Evolutionary conservation across 2,113 vertebrate genomes (phyloP).

Genomic region (Ranitomeya variabilis): DNA sequence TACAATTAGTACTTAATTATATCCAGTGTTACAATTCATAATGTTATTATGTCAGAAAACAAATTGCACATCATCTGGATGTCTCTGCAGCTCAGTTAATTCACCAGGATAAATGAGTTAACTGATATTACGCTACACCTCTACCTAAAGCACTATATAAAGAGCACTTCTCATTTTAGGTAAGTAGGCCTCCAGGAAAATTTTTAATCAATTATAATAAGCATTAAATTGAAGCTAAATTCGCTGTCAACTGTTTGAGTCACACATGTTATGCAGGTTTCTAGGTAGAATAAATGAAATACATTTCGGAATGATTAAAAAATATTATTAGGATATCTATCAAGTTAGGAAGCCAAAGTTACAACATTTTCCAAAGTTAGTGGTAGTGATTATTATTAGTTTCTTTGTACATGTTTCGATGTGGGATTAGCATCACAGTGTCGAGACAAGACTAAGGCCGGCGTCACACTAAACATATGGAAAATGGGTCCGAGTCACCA

Average conservation of each 20-base stretch:
- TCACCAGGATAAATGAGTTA: slow-evolving; percentile 45
- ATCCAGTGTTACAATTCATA: slow-evolving; percentile 29
- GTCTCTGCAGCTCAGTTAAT: slow-evolving; percentile 33
- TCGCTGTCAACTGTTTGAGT: slow-evolving; percentile 38
- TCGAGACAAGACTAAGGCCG: not conserved
- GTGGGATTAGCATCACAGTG: not conserved
- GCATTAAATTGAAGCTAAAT: slow-evolving; percentile 51
- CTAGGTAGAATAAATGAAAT: slow-evolving; percentile 2
- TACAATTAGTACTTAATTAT: slow-evolving; percentile 24
- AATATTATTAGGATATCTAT: slow-evolving; percentile 4
- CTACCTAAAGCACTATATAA: slow-evolving; percentile 49
- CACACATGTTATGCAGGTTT: slow-evolving; percentile 23
- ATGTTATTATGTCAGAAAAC: slow-evolving; percentile 25
- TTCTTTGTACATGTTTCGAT: not conserved
- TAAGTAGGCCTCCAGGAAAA: slow-evolving; percentile 52
- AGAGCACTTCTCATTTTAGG: slow-evolving; percentile 47
- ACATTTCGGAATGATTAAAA: not conserved
- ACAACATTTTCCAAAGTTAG: not conserved
- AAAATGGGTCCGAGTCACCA: no score
- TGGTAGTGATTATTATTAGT: no score
- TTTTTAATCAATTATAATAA: slow-evolving; percentile 53
- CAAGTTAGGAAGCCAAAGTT: not conserved
- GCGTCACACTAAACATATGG: no score
- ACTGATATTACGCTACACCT: slow-evolving; percentile 37
- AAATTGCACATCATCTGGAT: slow-evolving; percentile 36